Percentiles rank a stretch among this genome's conserved stretches.
Conservation (phyloP, 2,797 vertebrate genomes). For the Delichon dasypus region DNA sequence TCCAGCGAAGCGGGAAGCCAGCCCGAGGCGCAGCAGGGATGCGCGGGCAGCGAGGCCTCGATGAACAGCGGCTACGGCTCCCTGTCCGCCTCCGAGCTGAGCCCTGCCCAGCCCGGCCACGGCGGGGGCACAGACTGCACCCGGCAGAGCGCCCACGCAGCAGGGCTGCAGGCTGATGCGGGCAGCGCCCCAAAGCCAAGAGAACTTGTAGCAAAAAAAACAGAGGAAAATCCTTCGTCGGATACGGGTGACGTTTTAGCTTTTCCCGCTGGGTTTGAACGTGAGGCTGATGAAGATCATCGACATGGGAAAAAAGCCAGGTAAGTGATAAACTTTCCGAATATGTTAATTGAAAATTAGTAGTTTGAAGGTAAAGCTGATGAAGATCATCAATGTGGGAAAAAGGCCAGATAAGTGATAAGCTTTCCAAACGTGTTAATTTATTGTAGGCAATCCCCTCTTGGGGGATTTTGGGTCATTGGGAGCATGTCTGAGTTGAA, state of each 20-base stretch:
- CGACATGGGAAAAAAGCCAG: slow-evolving; percentile 43
- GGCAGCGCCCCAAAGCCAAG: background rate
- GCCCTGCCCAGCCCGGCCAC: background rate
- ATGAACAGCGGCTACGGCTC: slow-evolving; percentile 89
- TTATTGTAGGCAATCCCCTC: background rate
- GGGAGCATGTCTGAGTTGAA: background rate
- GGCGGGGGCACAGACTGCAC: slow-evolving; percentile 8
- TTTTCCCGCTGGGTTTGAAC: slow-evolving; percentile 46
- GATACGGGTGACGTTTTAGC: background rate
- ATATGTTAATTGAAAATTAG: background rate
- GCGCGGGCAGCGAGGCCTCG: slow-evolving; percentile 72
- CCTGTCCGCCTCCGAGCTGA: slow-evolving; percentile 78
- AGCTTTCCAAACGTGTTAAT: background rate
- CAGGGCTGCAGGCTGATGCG: background rate
- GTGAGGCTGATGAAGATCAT: slow-evolving; percentile 47
- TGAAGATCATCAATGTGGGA: slow-evolving; percentile 52
- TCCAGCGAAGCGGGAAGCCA: slow-evolving; percentile 47
- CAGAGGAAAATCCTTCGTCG: background rate
- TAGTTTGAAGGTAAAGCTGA: slow-evolving; percentile 24
- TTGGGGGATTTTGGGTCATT: too few species aligned
- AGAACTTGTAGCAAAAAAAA: background rate
- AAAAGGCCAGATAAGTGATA: slow-evolving; percentile 51
- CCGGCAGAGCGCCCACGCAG: background rate
- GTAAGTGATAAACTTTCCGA: slow-evolving; percentile 41
- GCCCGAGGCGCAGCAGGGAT: slow-evolving; percentile 52